Conservation (phyloP, 2,888 invertebrate genomes). For the Xanthia icteritia region DNA sequence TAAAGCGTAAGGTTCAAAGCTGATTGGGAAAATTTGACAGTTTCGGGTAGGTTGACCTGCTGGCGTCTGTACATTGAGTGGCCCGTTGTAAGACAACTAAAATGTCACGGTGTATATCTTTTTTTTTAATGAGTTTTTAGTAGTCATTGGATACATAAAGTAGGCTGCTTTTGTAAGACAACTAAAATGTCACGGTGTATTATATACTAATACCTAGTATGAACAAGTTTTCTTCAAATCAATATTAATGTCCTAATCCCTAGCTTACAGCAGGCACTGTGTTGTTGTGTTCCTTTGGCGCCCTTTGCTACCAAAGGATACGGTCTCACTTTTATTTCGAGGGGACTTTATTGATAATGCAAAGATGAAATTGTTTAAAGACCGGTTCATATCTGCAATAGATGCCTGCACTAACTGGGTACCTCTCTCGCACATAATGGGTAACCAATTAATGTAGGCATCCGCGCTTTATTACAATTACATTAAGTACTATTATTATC, state of each 20-base stretch:
- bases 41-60: no score
- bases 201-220: no score
- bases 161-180: no score
- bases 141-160: no score
- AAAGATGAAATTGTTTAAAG: not conserved
- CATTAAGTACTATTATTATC: not conserved
- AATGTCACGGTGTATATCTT: no score
- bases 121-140: no score
- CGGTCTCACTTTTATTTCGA: not conserved
- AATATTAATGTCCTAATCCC: not conserved
- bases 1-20: no score
- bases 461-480: not conserved
- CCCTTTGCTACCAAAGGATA: not conserved
- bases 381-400: not conserved
- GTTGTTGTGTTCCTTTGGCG: not conserved
- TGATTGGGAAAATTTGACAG: no score
- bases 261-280: not conserved
- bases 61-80: no score
- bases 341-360: not conserved
- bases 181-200: no score
- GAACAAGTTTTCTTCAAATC: not conserved
- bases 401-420: not conserved
- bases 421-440: not conserved
- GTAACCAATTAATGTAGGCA: not conserved
- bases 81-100: no score